A percentile compares a stretch with the other conserved stretches of the same genome.
phyloP scores from a whole-genome alignment of 2,888 invertebrate species.

The Sphaerophoria taeniata region DNA sequence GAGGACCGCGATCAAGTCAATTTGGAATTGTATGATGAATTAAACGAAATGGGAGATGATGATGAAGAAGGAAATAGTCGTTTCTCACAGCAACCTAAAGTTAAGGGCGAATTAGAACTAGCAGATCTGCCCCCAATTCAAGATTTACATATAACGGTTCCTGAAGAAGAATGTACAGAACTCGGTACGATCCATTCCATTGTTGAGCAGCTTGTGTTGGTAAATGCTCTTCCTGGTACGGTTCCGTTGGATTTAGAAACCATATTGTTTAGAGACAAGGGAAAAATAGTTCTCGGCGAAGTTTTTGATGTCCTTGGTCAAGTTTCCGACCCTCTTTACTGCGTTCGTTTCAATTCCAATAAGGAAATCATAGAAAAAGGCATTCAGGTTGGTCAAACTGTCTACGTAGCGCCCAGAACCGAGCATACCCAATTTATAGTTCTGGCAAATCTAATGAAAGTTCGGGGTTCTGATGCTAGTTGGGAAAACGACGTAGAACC shows the following conservation, averaged over 20 bases:
- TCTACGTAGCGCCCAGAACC: slow-evolving; percentile 92
- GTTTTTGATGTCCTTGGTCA: slow-evolving; percentile 97
- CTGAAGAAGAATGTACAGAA: slow-evolving; percentile 88
- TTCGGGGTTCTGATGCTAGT: slow-evolving; percentile 94
- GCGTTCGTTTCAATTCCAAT: slow-evolving; percentile 93
- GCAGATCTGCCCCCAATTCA: slow-evolving; percentile 92
- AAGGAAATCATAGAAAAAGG: slow-evolving; percentile 89
- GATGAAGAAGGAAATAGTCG: slow-evolving; percentile 76
- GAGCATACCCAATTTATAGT: slow-evolving; percentile 91
- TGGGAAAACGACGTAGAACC: slow-evolving; percentile 93
- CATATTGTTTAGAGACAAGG: slow-evolving; percentile 92
- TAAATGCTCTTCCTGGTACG: slow-evolving; percentile 88
- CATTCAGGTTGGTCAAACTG: slow-evolving; percentile 87
- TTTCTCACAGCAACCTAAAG: slow-evolving; percentile 78
- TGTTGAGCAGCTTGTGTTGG: slow-evolving; percentile 90
- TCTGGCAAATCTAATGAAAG: slow-evolving; percentile 88
- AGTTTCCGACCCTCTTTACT: slow-evolving; percentile 93
- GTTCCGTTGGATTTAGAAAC: slow-evolving; percentile 94
- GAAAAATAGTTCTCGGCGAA: slow-evolving; percentile 87
- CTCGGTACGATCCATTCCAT: slow-evolving; percentile 89
- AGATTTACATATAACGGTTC: slow-evolving; percentile 90
- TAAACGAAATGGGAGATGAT: slow-evolving; percentile 77
- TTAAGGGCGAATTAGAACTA: slow-evolving; percentile 82
- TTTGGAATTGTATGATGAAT: slow-evolving; percentile 76
- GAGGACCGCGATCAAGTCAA: slow-evolving; percentile 78